Base-by-base conservation (phyloP, 2,888 invertebrate species). In the Drosophila mayaguana region DNA sequence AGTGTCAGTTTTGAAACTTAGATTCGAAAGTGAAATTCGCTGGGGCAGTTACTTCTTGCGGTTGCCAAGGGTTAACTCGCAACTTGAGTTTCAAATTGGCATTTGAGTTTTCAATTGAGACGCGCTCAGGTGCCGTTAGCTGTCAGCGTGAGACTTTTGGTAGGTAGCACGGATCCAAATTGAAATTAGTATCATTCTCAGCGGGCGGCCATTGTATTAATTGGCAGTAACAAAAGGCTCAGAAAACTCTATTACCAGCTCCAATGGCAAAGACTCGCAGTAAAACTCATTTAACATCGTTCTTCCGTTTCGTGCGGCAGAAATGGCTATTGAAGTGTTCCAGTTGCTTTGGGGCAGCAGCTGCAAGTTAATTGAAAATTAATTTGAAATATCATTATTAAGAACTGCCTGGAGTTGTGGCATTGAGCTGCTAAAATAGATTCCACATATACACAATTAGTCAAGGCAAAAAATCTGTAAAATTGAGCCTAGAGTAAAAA, bases 361-460 rank as follows among this genome's bases (percentile, higher is more conserved):
- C 46, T 46, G 59, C 83, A 71, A 79, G 83, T 86, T 86, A 84
- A 84, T 88, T 84, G 83, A 81, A 86, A 83, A 83, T 84, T 88
- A 83, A 84, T 84, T 84, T 88, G 75, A 79, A 81, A 81, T 83
- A 69, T 53, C 83, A 83, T 62, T 84, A 71, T 83, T 86, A 56
- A 72, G 72, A 65, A 51, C 12, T 43, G 53, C 25, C 45, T 18
- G 11, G 16, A 45, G 2, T 32, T 18, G 28, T 36, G 22, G 6
- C 40, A 42, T 5, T 0, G n/a, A 9, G 36, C 50, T 68, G 55
- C 62, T 65, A 53, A 68, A 45, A 7, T 22, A 14, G 14, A 45
- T 16, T 22, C 7, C 22, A 9, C 68, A 80, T 88, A 88, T 75
- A 68, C 87, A 86, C 88, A 88, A 83, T 75, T 81, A 25, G 25